Evolutionary conservation across 2,797 vertebrate species (phyloP), one percentile per base, ranked within the genome.

Genomic region (Peromyscus eremicus): DNA sequence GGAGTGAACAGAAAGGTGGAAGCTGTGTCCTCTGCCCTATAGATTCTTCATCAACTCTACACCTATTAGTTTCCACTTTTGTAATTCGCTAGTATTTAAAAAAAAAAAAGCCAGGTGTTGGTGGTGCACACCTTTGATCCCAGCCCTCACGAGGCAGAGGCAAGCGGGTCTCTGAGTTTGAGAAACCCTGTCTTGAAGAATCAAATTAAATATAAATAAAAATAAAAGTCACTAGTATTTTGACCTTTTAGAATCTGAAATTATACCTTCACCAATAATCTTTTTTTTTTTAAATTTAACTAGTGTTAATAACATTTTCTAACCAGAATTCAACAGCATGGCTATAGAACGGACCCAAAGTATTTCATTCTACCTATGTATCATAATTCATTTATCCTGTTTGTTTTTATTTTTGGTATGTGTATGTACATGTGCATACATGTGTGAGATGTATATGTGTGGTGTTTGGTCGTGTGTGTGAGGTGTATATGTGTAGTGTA

Each of bases 221-320:
- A 64, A 64, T 19, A 29, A 23, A 29, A 60, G 29, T 17, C 55
- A 73, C 23, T 73, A 64, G 71, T 62, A 55, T 71, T 89, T 52
- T 89, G 49, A 95, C 70, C 34, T 62, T 89, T 60, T 71, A 84
- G 40, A 17, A 49, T 52, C 55, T 52, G n/a, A 81, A 92, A 81
- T 62, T 84, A 6, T 68, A 84, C 43, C 40, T 91, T 91, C 21
- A 49, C 14, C 32, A 95, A 77, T 76, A 92, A 12, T n/a, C 8
- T 6, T 27, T 6, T 46, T 95, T n/a, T 40, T 40, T 40, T n/a
- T 64, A 81, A 75, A 62, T 27, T 46, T 46, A 66, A 89, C 43
- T 12, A 60, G 12, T 64, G 19, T 55, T 89, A 82, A 27, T 52
- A 83, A 76, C 16, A 57, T 21, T 66, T 93, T 94, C 70, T n/a